Evolutionary conservation across 2,888 invertebrate genomes (phyloP).

Genomic region (Pseudococcus longispinus): DNA sequence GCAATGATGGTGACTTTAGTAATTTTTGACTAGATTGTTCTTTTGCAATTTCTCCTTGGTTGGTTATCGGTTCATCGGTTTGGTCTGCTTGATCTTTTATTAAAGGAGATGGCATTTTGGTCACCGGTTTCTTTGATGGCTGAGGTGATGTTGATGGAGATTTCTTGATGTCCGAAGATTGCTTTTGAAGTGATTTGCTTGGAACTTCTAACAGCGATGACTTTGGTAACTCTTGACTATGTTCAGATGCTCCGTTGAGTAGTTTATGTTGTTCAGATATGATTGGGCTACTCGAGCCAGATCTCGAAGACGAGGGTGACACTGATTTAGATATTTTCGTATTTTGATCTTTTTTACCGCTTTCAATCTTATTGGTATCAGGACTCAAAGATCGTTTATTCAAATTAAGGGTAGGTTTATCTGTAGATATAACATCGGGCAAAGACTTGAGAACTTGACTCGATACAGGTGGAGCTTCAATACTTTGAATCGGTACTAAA

Average conservation of each 20-base stretch:
- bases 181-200: not conserved
- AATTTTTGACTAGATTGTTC: not conserved
- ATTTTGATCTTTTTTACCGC: not conserved
- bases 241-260: not conserved
- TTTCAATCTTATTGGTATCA: not conserved
- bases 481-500: not conserved
- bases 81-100: not conserved
- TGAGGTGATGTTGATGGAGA: not conserved
- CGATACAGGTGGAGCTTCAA: not conserved
- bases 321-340: not conserved
- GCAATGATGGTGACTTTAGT: too few relatives aligned
- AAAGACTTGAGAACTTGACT: constrained; percentile 19
- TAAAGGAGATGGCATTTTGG: not conserved
- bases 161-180: not conserved
- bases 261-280: not conserved
- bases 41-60: not conserved
- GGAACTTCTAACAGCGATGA: not conserved
- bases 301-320: not conserved
- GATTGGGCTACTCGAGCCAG: not conserved
- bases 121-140: not conserved
- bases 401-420: not conserved
- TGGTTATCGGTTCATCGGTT: not conserved
- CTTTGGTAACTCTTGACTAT: not conserved
- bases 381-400: not conserved
- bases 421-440: not conserved